Percentiles rank a stretch among this genome's conserved stretches.
These are phyloP conservation scores for Sebastes baramenuke DNA, from an alignment of 2,797 vertebrate genomes.

Conservation along the genomic window DNA sequence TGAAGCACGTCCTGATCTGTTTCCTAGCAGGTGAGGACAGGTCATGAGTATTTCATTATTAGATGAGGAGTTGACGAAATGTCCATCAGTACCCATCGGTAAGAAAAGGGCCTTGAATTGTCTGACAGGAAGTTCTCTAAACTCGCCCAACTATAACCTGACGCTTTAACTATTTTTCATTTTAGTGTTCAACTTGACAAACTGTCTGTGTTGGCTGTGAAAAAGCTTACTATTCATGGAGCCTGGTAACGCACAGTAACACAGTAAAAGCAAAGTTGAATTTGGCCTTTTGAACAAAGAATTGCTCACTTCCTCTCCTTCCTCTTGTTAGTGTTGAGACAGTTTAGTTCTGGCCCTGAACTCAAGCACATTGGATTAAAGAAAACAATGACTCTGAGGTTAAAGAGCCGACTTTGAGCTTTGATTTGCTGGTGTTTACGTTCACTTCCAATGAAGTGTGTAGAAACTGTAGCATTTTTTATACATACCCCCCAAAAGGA, in stretches of 20 bases:
- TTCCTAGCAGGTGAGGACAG: background rate
- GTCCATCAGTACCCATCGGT: background rate
- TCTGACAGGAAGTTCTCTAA: background rate
- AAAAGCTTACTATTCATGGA: background rate
- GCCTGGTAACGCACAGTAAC: background rate
- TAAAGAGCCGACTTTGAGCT: background rate
- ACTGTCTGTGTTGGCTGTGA: background rate
- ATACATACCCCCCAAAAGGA: background rate
- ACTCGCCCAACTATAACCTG: background rate
- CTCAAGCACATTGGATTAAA: background rate
- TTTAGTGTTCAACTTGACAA: background rate
- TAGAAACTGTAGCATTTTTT: background rate
- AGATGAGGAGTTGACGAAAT: background rate
- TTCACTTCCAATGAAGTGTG: background rate
- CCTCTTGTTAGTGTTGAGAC: background rate
- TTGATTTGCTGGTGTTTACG: background rate
- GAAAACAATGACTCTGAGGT: background rate
- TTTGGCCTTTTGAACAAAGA: too few relatives aligned
- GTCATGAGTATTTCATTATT: background rate
- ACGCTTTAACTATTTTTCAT: background rate
- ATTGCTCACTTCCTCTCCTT: background rate
- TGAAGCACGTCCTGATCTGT: background rate
- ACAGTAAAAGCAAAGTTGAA: background rate
- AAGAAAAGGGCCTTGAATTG: background rate
- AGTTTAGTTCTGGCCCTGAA: background rate